These are phyloP conservation scores for Meandrina meandrites DNA, from an alignment of 92 coral and sea anemone genomes.

Conservation along the genomic window DNA sequence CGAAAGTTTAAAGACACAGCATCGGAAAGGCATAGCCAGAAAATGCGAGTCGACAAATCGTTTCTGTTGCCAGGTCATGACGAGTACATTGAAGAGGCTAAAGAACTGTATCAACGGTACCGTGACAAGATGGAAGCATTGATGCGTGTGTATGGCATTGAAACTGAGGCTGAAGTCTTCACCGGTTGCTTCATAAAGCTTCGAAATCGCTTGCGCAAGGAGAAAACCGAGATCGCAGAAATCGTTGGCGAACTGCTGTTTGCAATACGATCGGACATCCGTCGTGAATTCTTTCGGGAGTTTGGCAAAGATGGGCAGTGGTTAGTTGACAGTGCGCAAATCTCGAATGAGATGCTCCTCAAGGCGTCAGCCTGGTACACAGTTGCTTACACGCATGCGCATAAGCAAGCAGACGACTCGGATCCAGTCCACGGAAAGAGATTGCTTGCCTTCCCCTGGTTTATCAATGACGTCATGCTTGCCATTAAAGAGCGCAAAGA, in stretches of 20 bases:
- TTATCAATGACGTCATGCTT: constrained; percentile 92
- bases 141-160: constrained; percentile 89
- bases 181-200: constrained; percentile 91
- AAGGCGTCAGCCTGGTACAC: constrained; percentile 96
- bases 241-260: constrained; percentile 62
- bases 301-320: constrained; percentile 61
- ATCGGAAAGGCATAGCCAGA: constrained; percentile 52
- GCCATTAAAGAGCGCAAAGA: constrained; percentile 40
- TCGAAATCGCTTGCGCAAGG: constrained; percentile 82
- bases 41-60: constrained; percentile 62
- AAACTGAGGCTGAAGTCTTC: constrained; percentile 83
- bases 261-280: constrained; percentile 60
- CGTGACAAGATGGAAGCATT: constrained; percentile 64
- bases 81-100: constrained; percentile 60
- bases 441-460: constrained; percentile 93
- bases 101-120: constrained; percentile 69
- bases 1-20: constrained; percentile 67
- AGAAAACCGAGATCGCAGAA: constrained; percentile 82
- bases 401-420: constrained; percentile 21
- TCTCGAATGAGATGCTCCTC: constrained; percentile 58
- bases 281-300: constrained; percentile 75
- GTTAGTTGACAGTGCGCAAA: constrained; percentile 28
- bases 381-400: constrained; percentile 65
- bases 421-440: constrained; percentile 43
- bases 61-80: constrained; percentile 72